Conservation (phyloP, 1,140 invertebrate genomes). For the Parapsyche elsis region DNA sequence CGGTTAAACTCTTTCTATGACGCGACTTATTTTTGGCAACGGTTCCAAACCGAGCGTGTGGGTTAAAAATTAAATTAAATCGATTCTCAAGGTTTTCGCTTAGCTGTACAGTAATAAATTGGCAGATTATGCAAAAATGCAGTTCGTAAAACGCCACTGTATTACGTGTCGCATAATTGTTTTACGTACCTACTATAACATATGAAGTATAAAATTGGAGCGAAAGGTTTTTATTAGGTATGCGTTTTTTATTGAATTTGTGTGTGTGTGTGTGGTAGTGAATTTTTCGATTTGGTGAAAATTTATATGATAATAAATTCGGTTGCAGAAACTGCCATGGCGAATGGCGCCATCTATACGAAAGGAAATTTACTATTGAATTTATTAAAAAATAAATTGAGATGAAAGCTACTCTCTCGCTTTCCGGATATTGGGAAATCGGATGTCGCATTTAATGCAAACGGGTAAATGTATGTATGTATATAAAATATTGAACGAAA, state of each 20-base stretch:
- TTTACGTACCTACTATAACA: background rate
- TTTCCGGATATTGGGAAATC: too few relatives aligned
- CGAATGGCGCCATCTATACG: slow-evolving; percentile 14
- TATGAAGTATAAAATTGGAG: background rate
- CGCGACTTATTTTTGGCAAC: background rate
- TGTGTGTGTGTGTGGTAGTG: background rate
- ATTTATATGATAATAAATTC: slow-evolving; percentile 7
- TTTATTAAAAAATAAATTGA: slow-evolving; percentile 7
- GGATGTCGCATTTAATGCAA: too few relatives aligned
- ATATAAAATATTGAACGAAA: too few relatives aligned
- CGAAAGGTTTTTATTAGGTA: too few relatives aligned
- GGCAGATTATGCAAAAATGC: too few relatives aligned
- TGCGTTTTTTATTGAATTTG: background rate
- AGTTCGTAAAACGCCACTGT: too few relatives aligned
- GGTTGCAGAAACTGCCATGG: background rate
- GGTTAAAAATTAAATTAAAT: background rate
- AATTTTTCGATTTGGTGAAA: background rate
- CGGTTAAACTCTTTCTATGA: background rate
- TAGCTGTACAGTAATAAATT: too few relatives aligned
- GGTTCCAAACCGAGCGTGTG: background rate
- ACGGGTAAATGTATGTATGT: too few relatives aligned
- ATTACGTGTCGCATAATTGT: background rate
- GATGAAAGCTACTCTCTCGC: too few relatives aligned
- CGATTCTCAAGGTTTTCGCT: too few relatives aligned
- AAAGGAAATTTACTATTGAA: slow-evolving; percentile 1